Evolutionary conservation across 2,797 vertebrate species (phyloP), one percentile per base, ranked within the genome.

Genomic region (Chaunax sp.): DNA sequence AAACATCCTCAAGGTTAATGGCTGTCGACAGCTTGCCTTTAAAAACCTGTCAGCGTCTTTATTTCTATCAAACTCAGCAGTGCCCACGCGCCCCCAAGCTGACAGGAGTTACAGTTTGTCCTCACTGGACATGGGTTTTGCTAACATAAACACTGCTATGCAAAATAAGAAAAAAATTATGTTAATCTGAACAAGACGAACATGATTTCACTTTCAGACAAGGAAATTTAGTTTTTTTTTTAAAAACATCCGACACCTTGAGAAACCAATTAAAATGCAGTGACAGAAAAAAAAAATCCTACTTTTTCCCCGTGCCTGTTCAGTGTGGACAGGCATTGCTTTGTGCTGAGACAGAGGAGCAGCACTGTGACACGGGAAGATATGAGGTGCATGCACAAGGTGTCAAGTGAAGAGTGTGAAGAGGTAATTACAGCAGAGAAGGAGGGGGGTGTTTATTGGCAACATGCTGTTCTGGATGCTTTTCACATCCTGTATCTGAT

Each of bases 21-120:
- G 66, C 85, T 79, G 76, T 67, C 41, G 90, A 92, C 89, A 91
- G 85, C 90, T 92, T 89, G 87, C 90, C 92, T 93, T 93, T 93
- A 90, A 86, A 91, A 91, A 90, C 77, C 87, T 84, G 89, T 92
- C 92, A 88, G 90, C 64, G 49, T 77, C 89, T 91, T 91, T 84
- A 85, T 92, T 92, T 90, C 88, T 75, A 89, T 91, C 86, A 87
- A 87, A 93, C 88, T 90, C 90, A 87, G 87, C 87, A 81, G 78
- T 33, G 75, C 51, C 26, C 51, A 55, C 53, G 18, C 56, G n/a
- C 51, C 62, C 59, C 53, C 77, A 63, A 54, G 66, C 81, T 78
- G 86, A 87, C 80, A 80, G 86, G 73, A 87, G 72, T 72, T 78
- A 76, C 75, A 64, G 80, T 76, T 55, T 52, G 69, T 80, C 77